Percentiles rank a stretch among this genome's conserved stretches.
These are phyloP conservation scores for Reticulitermes speratus DNA, from an alignment of 1,140 invertebrate species.

Conservation along the genomic window DNA sequence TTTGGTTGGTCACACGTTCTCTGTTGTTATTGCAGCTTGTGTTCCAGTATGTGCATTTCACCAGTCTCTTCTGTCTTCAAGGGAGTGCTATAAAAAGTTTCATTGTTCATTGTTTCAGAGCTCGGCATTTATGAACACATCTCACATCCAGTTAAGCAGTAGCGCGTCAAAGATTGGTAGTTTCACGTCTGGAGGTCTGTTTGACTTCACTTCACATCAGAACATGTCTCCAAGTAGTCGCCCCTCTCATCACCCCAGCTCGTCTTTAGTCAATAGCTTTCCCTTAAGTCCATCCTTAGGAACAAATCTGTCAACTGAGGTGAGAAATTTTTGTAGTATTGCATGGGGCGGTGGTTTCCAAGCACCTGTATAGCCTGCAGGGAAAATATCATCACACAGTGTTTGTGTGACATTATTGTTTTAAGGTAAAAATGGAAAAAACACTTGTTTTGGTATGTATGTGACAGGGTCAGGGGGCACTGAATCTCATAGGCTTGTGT, in stretches of 20 bases:
- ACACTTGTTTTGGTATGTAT: no score
- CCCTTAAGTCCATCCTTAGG: constrained; percentile 61
- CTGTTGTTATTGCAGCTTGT: no score
- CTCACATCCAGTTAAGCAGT: constrained; percentile 61
- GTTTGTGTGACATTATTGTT: no score
- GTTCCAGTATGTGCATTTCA: no score
- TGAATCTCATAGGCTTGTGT: no score
- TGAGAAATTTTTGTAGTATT: not conserved
- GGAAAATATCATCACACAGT: no score
- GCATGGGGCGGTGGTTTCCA: no score
- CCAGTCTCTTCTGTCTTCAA: no score
- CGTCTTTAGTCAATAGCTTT: constrained; percentile 54
- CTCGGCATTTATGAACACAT: constrained; percentile 48
- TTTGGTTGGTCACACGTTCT: no score
- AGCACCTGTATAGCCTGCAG: no score
- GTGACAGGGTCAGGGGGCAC: no score
- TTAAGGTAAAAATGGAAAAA: no score
- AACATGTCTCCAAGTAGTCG: constrained; percentile 62
- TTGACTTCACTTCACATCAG: constrained; percentile 59
- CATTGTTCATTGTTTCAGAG: not conserved
- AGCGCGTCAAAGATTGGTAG: constrained; percentile 61
- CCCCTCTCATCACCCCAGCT: constrained; percentile 36
- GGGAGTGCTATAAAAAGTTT: not conserved
- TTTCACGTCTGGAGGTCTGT: constrained; percentile 59
- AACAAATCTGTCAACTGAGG: constrained; percentile 40